These are phyloP conservation scores for Drosophila lutescens DNA, from an alignment of 2,888 invertebrate genomes.

Conservation along the genomic window DNA sequence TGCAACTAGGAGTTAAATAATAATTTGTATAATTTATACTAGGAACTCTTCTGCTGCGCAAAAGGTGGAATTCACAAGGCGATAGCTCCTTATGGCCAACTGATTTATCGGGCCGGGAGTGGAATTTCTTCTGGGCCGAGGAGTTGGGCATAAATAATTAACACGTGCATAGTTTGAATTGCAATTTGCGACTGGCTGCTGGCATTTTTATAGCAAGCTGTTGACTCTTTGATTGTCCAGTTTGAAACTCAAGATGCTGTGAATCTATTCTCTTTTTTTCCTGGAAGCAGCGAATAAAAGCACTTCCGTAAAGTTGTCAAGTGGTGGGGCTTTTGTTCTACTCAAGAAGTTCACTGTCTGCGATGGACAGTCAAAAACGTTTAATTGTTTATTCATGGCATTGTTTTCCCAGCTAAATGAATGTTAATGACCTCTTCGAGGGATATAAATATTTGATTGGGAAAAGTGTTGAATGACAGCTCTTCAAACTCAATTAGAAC, in stretches of 20 bases:
- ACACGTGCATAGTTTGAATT: conserved; percentile 62
- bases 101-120: conserved; percentile 39
- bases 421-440: conserved; percentile 59
- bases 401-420: conserved; percentile 24
- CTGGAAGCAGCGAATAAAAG: conserved; percentile 6
- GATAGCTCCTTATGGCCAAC: conserved; percentile 57
- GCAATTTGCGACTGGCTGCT: conserved; percentile 37
- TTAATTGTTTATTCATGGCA: conserved; percentile 58
- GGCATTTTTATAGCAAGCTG: conserved; percentile 46
- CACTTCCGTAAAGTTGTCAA: conserved; percentile 34
- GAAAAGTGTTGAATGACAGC: conserved; percentile 12
- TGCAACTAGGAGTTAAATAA: conserved; percentile 58
- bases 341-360: conserved; percentile 24
- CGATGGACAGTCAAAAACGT: conserved; percentile 19
- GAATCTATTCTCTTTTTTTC: conserved; percentile 20
- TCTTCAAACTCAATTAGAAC: neutral
- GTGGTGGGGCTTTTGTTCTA: conserved; percentile 40
- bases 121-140: conserved; percentile 24
- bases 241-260: conserved; percentile 35
- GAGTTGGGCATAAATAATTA: conserved; percentile 64
- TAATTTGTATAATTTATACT: conserved; percentile 76
- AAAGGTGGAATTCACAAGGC: conserved; percentile 48
- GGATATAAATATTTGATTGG: conserved; percentile 29
- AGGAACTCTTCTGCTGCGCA: conserved; percentile 40
- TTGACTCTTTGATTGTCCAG: conserved; percentile 50